These are phyloP conservation scores for Mythimna lalbum DNA, from an alignment of 2,888 invertebrate species.

Conservation along the genomic window DNA sequence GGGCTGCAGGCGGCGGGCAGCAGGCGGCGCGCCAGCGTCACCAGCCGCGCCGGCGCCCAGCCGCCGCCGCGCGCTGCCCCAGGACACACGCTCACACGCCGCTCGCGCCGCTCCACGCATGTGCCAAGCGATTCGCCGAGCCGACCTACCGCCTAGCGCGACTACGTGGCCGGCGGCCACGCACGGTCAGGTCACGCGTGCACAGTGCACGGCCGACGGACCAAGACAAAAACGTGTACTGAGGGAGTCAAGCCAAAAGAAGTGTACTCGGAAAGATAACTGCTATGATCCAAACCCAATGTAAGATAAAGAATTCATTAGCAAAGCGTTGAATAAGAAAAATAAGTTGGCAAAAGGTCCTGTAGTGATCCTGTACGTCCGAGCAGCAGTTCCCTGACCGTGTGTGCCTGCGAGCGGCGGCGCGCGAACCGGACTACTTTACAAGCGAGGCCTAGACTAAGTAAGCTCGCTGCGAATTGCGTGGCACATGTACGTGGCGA, in stretches of 20 bases:
- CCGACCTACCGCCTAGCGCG: constrained; percentile 65
- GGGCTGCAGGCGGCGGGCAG: constrained; percentile 94
- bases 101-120: constrained; percentile 75
- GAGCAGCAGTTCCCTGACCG: constrained; percentile 62
- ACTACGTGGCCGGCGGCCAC: constrained; percentile 58
- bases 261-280: constrained; percentile 49
- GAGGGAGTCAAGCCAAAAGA: constrained; percentile 54
- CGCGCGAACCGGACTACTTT: constrained; percentile 57
- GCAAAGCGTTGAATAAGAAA: constrained; percentile 57
- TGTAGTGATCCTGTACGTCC: constrained; percentile 43
- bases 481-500: constrained; percentile 82
- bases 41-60: constrained; percentile 87
- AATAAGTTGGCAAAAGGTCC: constrained; percentile 58
- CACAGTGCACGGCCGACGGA: constrained; percentile 36
- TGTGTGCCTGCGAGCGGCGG: constrained; percentile 61
- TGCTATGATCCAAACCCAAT: constrained; percentile 58
- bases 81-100: constrained; percentile 86
- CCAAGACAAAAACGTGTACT: constrained; percentile 49
- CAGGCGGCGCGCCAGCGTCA: constrained; percentile 90
- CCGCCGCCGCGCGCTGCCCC: constrained; percentile 85
- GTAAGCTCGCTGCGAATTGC: constrained; percentile 78
- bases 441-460: constrained; percentile 75
- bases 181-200: constrained; percentile 57
- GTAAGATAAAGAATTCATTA: constrained; percentile 53
- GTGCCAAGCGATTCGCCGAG: constrained; percentile 78